These are phyloP conservation scores for Sebastes oblongus DNA, from an alignment of 2,797 vertebrate genomes.

Conservation along the genomic window DNA sequence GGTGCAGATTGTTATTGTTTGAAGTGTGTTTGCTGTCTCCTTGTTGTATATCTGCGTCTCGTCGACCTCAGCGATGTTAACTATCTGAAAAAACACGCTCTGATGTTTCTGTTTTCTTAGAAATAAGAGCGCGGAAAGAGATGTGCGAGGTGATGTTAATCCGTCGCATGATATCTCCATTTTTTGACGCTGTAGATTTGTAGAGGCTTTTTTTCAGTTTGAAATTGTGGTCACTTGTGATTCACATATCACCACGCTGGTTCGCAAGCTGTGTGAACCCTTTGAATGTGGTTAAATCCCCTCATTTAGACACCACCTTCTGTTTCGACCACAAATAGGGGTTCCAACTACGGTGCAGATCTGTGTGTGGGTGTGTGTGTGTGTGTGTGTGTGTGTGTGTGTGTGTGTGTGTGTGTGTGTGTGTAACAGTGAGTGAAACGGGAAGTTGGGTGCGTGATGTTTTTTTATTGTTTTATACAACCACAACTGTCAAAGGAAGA, in stretches of 20 bases:
- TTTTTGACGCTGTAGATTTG: fast-evolving
- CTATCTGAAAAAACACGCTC: background rate
- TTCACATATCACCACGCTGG: background rate
- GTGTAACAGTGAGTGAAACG: conserved; percentile 6
- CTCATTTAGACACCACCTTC: conserved; percentile 18
- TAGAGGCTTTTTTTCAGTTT: background rate
- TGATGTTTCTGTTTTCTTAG: background rate
- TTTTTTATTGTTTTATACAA: conserved; percentile 10
- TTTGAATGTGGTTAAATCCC: conserved; percentile 55
- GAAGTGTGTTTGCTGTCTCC: background rate
- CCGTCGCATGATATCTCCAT: background rate
- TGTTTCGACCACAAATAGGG: conserved; percentile 59
- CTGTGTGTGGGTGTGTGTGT: background rate
- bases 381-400: background rate
- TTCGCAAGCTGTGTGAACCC: background rate
- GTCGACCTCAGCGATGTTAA: background rate
- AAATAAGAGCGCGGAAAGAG: background rate
- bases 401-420: background rate
- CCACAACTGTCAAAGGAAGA: background rate
- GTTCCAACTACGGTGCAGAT: background rate
- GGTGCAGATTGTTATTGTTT: conserved; percentile 51
- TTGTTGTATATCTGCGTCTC: background rate
- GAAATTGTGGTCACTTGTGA: background rate
- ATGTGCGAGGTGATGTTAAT: background rate
- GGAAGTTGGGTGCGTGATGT: background rate